Percentiles rank a stretch among this genome's conserved stretches.
Conservation (phyloP, 2,797 vertebrate genomes). For the Takifugu rubripes region DNA sequence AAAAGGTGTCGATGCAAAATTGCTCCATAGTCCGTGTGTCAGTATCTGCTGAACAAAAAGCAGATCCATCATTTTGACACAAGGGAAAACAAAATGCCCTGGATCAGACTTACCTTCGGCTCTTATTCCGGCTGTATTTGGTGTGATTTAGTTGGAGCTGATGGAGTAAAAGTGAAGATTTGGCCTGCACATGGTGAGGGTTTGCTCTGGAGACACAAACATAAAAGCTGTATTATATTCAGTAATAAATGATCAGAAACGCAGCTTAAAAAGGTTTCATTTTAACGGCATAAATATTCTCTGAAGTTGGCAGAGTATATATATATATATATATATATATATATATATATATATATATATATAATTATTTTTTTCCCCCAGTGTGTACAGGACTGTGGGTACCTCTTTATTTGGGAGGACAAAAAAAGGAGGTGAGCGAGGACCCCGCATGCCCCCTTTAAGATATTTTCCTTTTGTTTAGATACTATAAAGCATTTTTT, state of each 20-base stretch:
- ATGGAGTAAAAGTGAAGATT: slow-evolving; percentile 29
- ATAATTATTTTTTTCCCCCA: slow-evolving; percentile 10
- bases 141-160: slow-evolving; percentile 42
- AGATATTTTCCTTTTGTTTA: too few species aligned
- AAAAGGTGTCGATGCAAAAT: slow-evolving; percentile 55
- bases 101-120: slow-evolving; percentile 58
- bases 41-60: slow-evolving; percentile 55
- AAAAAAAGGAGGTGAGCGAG: too few species aligned
- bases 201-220: slow-evolving; percentile 26
- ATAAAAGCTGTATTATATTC: slow-evolving; percentile 29
- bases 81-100: slow-evolving; percentile 46
- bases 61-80: slow-evolving; percentile 32
- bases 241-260: slow-evolving; percentile 30
- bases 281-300: slow-evolving; percentile 43
- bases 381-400: background rate
- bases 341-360: too few species aligned
- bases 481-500: too few species aligned
- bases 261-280: slow-evolving; percentile 21
- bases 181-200: slow-evolving; percentile 19
- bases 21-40: slow-evolving; percentile 59
- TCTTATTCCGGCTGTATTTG: slow-evolving; percentile 49
- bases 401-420: too few species aligned
- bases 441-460: too few species aligned
- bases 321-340: too few species aligned
- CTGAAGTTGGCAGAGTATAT: slow-evolving; percentile 7